phyloP scores from a whole-genome alignment of 1,140 invertebrate genomes.

The Philaenus spumarius region DNA sequence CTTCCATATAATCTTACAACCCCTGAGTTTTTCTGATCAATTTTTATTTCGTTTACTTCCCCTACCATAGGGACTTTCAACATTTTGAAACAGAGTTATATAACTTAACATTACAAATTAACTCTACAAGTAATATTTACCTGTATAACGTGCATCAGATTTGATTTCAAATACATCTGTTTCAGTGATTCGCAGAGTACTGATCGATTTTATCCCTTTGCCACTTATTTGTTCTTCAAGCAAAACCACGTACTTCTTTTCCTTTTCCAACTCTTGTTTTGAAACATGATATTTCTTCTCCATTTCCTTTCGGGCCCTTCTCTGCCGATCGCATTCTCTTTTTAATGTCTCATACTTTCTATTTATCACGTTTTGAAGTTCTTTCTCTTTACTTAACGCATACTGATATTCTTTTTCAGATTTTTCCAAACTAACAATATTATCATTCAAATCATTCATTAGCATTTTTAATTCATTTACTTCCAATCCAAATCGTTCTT shows the following conservation, averaged over 20 bases:
- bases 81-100: too few relatives aligned
- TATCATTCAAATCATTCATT: conserved; percentile 47
- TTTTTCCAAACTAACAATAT: conserved; percentile 20
- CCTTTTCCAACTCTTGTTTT: conserved; percentile 14
- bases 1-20: too few relatives aligned
- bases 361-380: neutral
- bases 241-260: conserved; percentile 1
- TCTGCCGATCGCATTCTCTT: conserved; percentile 9
- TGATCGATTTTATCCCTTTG: neutral
- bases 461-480: conserved; percentile 30
- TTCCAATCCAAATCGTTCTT: conserved; percentile 19
- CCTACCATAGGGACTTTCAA: too few relatives aligned
- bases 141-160: too few relatives aligned
- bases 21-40: too few relatives aligned
- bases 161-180: too few relatives aligned
- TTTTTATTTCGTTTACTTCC: too few relatives aligned
- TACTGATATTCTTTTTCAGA: neutral
- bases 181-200: too few relatives aligned
- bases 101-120: too few relatives aligned
- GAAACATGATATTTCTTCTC: conserved; percentile 12
- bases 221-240: neutral
- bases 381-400: neutral
- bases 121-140: too few relatives aligned
- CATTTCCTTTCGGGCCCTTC: conserved; percentile 9
- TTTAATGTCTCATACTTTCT: conserved; percentile 10